phyloP scores from a whole-genome alignment of 2,113 vertebrate genomes.

The Myotis davidii region DNA sequence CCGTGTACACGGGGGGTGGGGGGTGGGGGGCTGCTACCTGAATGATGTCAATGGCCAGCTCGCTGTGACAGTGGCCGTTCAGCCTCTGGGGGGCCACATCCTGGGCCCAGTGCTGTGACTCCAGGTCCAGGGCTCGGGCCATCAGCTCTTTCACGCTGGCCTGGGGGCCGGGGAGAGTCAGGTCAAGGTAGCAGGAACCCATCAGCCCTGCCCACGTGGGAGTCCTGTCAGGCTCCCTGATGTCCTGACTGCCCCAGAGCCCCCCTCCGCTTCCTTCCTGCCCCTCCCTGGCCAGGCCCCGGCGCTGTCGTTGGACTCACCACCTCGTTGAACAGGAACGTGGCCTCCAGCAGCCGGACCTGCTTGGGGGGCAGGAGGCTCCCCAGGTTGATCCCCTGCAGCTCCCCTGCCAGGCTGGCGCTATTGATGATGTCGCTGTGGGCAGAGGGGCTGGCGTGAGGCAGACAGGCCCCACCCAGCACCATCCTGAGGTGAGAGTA shows the following conservation, averaged over 20 bases:
- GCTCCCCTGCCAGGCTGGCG: slow-evolving; percentile 81
- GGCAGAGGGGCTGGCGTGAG: slow-evolving; percentile 39
- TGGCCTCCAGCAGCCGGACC: slow-evolving; percentile 84
- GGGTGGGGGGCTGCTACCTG: slow-evolving; percentile 85
- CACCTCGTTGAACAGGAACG: slow-evolving; percentile 86
- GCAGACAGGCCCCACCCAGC: rapidly evolving
- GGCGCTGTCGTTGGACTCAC: slow-evolving; percentile 79
- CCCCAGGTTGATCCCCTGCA: slow-evolving; percentile 85
- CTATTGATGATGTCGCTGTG: slow-evolving; percentile 89
- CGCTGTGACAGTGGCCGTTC: slow-evolving; percentile 87
- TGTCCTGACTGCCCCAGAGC: neutral
- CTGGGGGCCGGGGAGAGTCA: slow-evolving; percentile 45
- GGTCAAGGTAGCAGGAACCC: neutral
- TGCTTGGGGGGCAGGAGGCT: slow-evolving; percentile 85
- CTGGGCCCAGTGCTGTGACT: slow-evolving; percentile 87
- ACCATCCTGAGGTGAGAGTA: rapidly evolving
- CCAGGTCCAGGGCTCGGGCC: slow-evolving; percentile 85
- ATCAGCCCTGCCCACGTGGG: neutral
- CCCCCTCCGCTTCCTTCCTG: neutral
- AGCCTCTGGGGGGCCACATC: slow-evolving; percentile 85
- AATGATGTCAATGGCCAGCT: slow-evolving; percentile 90
- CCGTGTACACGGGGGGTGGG: rapidly evolving
- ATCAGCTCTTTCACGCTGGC: slow-evolving; percentile 82
- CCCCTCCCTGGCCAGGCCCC: neutral
- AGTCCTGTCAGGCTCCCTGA: too few species aligned